Percentiles rank a stretch among this genome's conserved stretches.
Evolutionary conservation across 2,113 vertebrate genomes (phyloP).

Genomic region (Pelecanus crispus): DNA sequence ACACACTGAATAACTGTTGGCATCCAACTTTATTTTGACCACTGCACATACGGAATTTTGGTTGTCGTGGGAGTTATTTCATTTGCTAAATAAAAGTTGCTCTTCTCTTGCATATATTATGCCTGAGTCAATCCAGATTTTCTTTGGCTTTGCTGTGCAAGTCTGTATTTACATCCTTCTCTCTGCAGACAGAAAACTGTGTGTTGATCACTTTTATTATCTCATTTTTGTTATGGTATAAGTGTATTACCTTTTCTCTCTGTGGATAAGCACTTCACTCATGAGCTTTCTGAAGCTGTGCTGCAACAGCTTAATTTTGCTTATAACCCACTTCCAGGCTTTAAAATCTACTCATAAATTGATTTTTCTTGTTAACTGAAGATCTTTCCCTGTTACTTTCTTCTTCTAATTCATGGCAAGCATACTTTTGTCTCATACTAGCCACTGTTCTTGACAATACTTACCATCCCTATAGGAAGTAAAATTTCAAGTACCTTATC

Average conservation of each 20-base stretch:
- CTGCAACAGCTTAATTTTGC: not conserved
- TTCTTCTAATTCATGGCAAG: not conserved
- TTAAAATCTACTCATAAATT: slow-evolving; percentile 29
- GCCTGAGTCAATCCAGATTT: not conserved
- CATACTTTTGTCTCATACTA: not conserved
- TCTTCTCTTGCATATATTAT: not conserved
- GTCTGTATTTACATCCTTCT: not conserved
- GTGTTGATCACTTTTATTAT: not conserved
- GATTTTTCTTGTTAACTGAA: not conserved
- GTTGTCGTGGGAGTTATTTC: not conserved
- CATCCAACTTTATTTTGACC: not conserved
- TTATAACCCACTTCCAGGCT: not conserved
- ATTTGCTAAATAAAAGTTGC: not conserved
- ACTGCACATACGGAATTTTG: not conserved
- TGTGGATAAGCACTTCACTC: not conserved
- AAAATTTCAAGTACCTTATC: not conserved
- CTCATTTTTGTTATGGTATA: not conserved
- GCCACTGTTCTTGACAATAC: not conserved
- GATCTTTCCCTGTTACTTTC: not conserved
- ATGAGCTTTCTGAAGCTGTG: not conserved
- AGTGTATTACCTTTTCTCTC: not conserved
- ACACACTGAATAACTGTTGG: not conserved
- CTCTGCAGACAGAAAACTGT: not conserved
- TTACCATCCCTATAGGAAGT: not conserved
- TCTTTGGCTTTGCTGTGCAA: not conserved